Base-by-base conservation (phyloP, 2,797 vertebrate species). In the Chromobotia macracanthus region DNA sequence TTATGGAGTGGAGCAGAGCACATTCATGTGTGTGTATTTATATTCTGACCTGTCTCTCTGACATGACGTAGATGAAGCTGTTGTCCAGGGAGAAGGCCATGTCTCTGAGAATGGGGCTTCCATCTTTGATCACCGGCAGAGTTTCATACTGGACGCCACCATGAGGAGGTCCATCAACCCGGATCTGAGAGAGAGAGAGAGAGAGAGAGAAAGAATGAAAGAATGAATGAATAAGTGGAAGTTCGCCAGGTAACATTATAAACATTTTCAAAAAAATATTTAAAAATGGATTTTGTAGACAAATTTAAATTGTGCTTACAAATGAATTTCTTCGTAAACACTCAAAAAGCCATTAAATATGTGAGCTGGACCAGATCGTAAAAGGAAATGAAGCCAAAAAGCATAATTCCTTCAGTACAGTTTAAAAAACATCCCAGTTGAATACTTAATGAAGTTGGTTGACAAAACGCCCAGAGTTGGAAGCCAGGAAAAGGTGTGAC, bases 31-130 rank as follows among this genome's bases (percentile, higher is more conserved):
- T 72, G 61, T 46, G 38, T 38, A 28, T n/a, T 21, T 71, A 48
- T 68, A 25, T 77, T 35, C 94, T 94, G 89, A 99, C 97, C 96
- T 99, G 97, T 81, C 92, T 93, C 90, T 96, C 95, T 0, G 98
- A 96, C 97, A 99, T 97, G 88, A 98, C 86, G n/a, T 99, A 99
- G 75, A 99, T 94, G 82, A 94, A 96, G 89, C 91, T 95, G 84
- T 92, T 90, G 87, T 98, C 95, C 4, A 90, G 87, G 44, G 98
- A 98, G 92, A 99, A 99, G 83, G 95, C 97, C 96, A 99, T 99
- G 91, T 99, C 96, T 79, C 95, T 90, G 56, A 99, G 96, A 86
- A 99, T 88, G 23, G 93, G 90, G 87, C 94, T 95, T 75, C 95
- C 94, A 1, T 98, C 96, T 90, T 95, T 96, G 91, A 97, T 95